Conservation (phyloP, 2,113 vertebrate genomes). For the Xiphorhynchus elegans region DNA sequence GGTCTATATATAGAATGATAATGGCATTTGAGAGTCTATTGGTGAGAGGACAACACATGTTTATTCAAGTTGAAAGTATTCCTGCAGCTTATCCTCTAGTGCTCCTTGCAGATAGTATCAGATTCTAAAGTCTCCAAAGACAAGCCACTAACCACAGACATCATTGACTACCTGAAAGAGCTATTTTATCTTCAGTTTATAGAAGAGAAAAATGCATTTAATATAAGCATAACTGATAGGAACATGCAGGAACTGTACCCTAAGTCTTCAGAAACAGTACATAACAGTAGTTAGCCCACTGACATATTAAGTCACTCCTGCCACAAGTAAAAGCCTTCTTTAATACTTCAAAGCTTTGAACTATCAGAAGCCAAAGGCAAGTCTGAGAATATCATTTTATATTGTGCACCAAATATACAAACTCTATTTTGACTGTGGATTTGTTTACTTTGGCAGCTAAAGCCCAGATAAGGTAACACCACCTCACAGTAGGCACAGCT, state of each 20-base stretch:
- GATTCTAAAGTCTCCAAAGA: not conserved
- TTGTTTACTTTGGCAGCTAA: not conserved
- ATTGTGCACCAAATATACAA: not conserved
- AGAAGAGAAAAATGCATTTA: not conserved
- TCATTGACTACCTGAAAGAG: not conserved
- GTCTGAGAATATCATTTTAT: not conserved
- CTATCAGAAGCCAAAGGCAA: not conserved
- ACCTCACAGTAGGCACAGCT: not conserved
- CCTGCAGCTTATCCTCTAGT: not conserved
- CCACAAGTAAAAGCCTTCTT: not conserved
- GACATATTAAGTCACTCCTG: not conserved
- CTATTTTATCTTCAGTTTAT: not conserved
- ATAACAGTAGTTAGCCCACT: not conserved
- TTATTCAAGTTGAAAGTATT: not conserved
- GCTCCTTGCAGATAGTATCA: not conserved
- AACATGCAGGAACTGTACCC: not conserved
- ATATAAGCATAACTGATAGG: not conserved
- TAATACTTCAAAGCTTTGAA: not conserved
- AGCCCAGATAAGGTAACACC: not conserved
- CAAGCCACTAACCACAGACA: not conserved
- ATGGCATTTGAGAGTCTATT: not conserved
- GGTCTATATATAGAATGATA: not conserved
- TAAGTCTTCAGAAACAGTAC: not conserved
- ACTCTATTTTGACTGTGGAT: not conserved
- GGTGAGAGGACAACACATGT: not conserved